A percentile compares a stretch with the other conserved stretches of the same genome.
These are phyloP conservation scores for Dasypus novemcinctus DNA, from an alignment of 2,113 vertebrate genomes.

Conservation along the genomic window DNA sequence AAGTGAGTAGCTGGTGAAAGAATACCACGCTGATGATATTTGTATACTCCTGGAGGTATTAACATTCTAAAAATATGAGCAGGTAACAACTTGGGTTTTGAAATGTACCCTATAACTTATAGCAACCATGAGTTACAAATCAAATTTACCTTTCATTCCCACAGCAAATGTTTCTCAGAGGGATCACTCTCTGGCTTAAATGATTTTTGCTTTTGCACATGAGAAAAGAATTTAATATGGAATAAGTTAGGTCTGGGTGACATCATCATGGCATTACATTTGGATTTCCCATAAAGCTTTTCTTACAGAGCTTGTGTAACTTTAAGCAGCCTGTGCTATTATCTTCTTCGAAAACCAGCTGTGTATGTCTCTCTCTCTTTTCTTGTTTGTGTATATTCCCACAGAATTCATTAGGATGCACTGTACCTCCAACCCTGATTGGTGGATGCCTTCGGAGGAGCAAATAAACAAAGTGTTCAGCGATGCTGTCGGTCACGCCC, in stretches of 20 bases:
- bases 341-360: conserved; percentile 62
- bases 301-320: conserved; percentile 32
- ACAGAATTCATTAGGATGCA: conserved; percentile 99
- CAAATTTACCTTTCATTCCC: neutral
- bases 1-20: neutral
- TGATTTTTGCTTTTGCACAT: conserved; percentile 20
- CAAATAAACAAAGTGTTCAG: conserved; percentile 99
- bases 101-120: neutral
- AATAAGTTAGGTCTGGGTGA: conserved; percentile 22
- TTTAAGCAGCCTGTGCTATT: neutral
- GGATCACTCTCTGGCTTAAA: neutral
- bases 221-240: conserved; percentile 28
- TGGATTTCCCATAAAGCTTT: conserved; percentile 71
- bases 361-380: conserved; percentile 39
- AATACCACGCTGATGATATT: neutral
- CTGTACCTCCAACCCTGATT: conserved; percentile 97
- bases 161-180: neutral
- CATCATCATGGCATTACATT: conserved; percentile 77
- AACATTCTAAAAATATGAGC: neutral
- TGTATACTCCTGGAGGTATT: neutral
- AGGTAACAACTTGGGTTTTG: neutral
- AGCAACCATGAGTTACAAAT: neutral
- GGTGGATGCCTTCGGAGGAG: conserved; percentile 99
- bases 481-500: conserved; percentile 96
- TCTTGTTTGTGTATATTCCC: conserved; percentile 62